Conservation (phyloP, 1,140 invertebrate genomes). For the Hylaeus anthracinus region DNA sequence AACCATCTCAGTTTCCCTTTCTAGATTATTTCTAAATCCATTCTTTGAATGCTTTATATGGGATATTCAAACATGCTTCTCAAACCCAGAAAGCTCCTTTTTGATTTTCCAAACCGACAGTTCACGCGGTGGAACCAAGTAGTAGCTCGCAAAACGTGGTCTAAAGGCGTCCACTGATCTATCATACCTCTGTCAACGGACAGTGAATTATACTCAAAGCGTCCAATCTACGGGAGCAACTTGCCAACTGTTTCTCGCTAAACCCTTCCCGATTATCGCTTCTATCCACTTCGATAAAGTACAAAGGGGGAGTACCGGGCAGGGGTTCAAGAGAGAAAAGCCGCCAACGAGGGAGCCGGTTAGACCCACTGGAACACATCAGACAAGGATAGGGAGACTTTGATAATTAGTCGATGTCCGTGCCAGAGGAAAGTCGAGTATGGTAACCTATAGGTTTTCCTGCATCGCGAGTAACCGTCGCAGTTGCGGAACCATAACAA, state of each 20-base stretch:
- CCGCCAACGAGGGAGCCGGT: not conserved
- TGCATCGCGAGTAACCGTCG: conserved; percentile 30
- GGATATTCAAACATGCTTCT: too few species aligned
- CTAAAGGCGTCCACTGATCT: not conserved
- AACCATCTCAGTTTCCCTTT: too few species aligned
- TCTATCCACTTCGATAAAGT: conserved; percentile 19
- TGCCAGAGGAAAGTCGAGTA: conserved; percentile 37
- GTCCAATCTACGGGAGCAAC: not conserved
- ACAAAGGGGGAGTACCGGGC: conserved; percentile 4
- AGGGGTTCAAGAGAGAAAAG: not conserved
- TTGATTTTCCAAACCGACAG: too few species aligned
- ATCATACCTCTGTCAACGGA: not conserved
- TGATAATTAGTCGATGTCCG: conserved; percentile 58
- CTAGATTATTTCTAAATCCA: too few species aligned
- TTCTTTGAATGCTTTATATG: too few species aligned
- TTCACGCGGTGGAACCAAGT: too few species aligned
- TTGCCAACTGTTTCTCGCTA: conserved; percentile 23
- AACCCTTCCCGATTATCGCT: conserved; percentile 50
- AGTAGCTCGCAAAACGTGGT: too few species aligned
- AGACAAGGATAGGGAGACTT: conserved; percentile 8
- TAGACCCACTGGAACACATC: too few species aligned
- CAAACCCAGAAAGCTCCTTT: too few species aligned
- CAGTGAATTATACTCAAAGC: conserved; percentile 25
- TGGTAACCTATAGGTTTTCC: conserved; percentile 34
- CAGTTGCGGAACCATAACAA: conserved; percentile 62